Percentiles rank a stretch among this genome's conserved stretches.
Conservation (phyloP, 1,140 invertebrate species). For the Bombus balteatus region DNA sequence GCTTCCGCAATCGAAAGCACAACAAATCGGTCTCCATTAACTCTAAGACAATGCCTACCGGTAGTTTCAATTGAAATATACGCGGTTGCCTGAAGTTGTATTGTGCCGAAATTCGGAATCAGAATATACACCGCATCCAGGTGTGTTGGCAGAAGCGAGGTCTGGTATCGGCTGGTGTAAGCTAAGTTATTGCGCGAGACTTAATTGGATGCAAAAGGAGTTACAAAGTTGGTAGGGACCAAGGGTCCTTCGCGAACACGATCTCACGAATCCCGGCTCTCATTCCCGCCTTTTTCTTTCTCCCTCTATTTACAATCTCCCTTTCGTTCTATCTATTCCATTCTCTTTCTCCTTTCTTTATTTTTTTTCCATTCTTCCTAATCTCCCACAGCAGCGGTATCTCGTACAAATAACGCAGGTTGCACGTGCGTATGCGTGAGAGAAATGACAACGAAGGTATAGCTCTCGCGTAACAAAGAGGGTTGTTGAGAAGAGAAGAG, state of each 20-base stretch:
- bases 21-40: slow-evolving; percentile 21
- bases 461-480: not conserved
- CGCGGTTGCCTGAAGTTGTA: slow-evolving; percentile 15
- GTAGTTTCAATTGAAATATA: slow-evolving; percentile 47
- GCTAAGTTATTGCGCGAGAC: slow-evolving; percentile 71
- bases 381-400: slow-evolving; percentile 36
- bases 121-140: slow-evolving; percentile 40
- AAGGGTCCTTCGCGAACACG: slow-evolving; percentile 54
- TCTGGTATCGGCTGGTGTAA: slow-evolving; percentile 60
- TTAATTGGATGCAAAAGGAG: slow-evolving; percentile 73
- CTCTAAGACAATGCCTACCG: not conserved
- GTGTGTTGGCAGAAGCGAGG: not conserved
- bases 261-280: slow-evolving; percentile 54
- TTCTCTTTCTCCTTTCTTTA: not conserved
- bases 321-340: not conserved
- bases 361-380: slow-evolving; percentile 22
- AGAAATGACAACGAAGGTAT: not conserved
- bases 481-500: not conserved
- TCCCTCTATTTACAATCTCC: not conserved
- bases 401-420: slow-evolving; percentile 55
- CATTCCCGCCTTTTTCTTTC: not conserved
- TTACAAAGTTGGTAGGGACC: slow-evolving; percentile 65
- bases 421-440: slow-evolving; percentile 8
- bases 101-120: slow-evolving; percentile 62
- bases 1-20: no score